phyloP scores from a whole-genome alignment of 2,113 vertebrate species.

The Neolamprologus toae region DNA sequence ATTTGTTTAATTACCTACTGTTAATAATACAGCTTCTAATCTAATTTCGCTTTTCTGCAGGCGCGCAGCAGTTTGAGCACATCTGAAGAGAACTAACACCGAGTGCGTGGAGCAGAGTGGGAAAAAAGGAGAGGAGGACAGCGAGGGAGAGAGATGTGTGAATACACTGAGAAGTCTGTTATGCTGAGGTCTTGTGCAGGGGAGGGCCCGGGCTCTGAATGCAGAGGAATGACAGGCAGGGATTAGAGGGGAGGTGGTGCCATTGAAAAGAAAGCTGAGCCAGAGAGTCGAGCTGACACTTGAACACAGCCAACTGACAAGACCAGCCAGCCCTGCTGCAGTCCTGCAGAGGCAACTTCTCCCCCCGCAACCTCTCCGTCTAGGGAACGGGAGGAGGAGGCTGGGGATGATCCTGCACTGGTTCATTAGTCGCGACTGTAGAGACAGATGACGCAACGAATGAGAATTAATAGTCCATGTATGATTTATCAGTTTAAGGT shows the following conservation, averaged over 20 bases:
- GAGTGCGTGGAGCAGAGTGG: neutral
- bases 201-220: conserved; percentile 50
- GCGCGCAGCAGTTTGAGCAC: neutral
- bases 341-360: conserved; percentile 8
- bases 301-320: conserved; percentile 58
- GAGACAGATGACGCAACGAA: conserved; percentile 10
- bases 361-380: neutral
- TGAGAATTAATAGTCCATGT: neutral
- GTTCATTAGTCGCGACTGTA: conserved; percentile 20
- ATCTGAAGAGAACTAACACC: neutral
- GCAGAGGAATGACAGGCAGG: conserved; percentile 58
- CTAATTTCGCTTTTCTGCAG: neutral
- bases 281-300: conserved; percentile 55
- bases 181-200: conserved; percentile 23
- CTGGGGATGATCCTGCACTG: neutral
- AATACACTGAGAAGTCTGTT: conserved; percentile 41
- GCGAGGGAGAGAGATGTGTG: conserved; percentile 1
- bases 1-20: neutral
- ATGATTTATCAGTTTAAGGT: conserved; percentile 6
- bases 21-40: neutral
- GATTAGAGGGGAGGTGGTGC: conserved; percentile 64
- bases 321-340: conserved; percentile 42
- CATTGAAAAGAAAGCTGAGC: conserved; percentile 60
- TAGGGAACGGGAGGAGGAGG: neutral
- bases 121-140: neutral